These are phyloP conservation scores for Merluccius polli DNA, from an alignment of 2,797 vertebrate genomes.

Conservation along the genomic window DNA sequence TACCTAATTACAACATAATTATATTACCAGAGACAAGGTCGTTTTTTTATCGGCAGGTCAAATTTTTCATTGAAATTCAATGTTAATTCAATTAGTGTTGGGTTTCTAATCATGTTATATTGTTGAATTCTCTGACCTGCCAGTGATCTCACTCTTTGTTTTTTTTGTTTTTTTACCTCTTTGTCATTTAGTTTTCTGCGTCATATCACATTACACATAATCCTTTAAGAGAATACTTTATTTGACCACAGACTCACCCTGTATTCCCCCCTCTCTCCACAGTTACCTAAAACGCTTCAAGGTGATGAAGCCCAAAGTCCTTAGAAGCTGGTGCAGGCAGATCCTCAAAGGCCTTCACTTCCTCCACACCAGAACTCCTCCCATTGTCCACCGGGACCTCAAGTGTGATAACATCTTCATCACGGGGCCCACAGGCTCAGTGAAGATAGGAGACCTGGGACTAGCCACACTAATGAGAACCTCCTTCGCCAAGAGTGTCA, in stretches of 20 bases:
- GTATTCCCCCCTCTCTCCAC: conserved; percentile 12
- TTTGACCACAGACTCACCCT: conserved; percentile 7
- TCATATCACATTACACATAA: background rate
- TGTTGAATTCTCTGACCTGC: background rate
- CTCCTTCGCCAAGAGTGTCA: conserved; percentile 95
- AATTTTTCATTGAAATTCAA: conserved; percentile 8
- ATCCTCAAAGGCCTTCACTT: conserved; percentile 95
- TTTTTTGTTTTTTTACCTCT: background rate
- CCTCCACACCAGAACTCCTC: conserved; percentile 90
- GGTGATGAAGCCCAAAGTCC: conserved; percentile 96
- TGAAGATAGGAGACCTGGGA: conserved; percentile 94
- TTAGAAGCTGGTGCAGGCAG: conserved; percentile 95
- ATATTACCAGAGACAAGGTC: background rate
- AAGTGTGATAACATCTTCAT: conserved; percentile 99
- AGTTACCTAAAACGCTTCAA: conserved; percentile 97
- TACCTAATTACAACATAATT: background rate
- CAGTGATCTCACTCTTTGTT: background rate
- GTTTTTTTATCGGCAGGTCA: conserved; percentile 1
- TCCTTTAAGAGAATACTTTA: background rate
- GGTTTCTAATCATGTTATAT: conserved; percentile 1
- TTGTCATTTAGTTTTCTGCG: background rate
- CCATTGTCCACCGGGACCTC: conserved; percentile 94
- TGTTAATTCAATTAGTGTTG: conserved; percentile 5
- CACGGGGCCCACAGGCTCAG: conserved; percentile 93
- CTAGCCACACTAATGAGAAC: conserved; percentile 94